Percentiles rank a stretch among this genome's conserved stretches.
These are phyloP conservation scores for Scomberomorus guttatus DNA, from an alignment of 2,797 vertebrate species.

Conservation along the genomic window DNA sequence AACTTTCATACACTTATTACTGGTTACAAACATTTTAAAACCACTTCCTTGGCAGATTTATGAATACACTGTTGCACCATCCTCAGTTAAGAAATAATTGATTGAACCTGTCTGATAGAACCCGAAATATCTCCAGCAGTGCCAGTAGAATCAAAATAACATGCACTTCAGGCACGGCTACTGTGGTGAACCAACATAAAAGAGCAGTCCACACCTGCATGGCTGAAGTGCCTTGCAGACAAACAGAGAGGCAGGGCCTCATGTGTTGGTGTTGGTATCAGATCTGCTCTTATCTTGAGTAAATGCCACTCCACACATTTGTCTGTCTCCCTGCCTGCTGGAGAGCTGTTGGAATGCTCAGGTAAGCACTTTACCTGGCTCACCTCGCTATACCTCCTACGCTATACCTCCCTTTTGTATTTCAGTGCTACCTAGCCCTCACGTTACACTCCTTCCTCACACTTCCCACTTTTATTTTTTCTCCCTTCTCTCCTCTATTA, in stretches of 20 bases:
- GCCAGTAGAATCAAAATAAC: not conserved
- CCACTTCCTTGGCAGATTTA: not conserved
- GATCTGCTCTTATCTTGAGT: constrained; percentile 60
- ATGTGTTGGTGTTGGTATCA: constrained; percentile 23
- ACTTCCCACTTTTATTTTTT: not conserved
- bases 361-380: constrained; percentile 34
- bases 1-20: no score
- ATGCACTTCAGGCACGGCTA: not conserved
- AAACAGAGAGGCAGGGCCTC: constrained; percentile 32
- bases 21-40: not conserved
- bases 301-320: constrained; percentile 62
- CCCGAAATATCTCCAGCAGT: not conserved
- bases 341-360: constrained; percentile 55
- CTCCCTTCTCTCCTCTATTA: not conserved
- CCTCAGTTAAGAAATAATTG: not conserved
- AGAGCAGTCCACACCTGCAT: constrained; percentile 17
- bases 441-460: not conserved
- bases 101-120: not conserved
- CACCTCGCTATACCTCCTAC: constrained; percentile 1
- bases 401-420: constrained; percentile 8
- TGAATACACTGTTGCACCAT: not conserved
- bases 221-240: constrained; percentile 19
- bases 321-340: constrained; percentile 37
- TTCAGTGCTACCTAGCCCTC: not conserved
- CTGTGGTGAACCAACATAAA: not conserved